Evolutionary conservation across 2,113 vertebrate genomes (phyloP), one percentile per base, ranked within the genome.

Genomic region (Sebastes fasciatus): DNA sequence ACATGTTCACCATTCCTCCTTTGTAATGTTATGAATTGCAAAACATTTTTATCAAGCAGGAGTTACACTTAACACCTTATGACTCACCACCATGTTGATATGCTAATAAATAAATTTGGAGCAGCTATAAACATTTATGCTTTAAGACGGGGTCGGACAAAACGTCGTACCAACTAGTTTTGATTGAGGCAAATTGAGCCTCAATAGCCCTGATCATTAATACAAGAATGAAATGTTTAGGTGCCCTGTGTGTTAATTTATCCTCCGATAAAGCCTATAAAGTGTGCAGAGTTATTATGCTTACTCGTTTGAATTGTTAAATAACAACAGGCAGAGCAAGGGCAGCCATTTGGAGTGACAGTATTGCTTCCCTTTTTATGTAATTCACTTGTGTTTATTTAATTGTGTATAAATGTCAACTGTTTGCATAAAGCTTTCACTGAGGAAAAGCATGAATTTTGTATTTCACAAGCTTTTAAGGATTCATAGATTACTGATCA

Each of bases 291-390:
- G 55, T 51, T 21, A 34, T 70, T 60, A 46, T 2, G 10, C 17
- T 60, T 52, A 26, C 26, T 63, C 26, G 57, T 71, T 76, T 71
- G 5, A 61, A 74, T 57, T 57, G 23, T 74, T 57, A 83, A 77
- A 83, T 65, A 57, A 63, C 0, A 1, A 55, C 52, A 67, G 23
- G 14, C 66, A 17, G 52, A 52, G 26, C 19, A 11, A 17, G 5
- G 58, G 10, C 55, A 52, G 40, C 14, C 45, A 3, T 16, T 45
- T 9, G 45, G 42, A 48, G 62, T 46, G 19, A 75, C 16, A 9
- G 5, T 2, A 66, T 13, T 10, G 6, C 13, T 66, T 70, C 11
- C 0, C 19, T 58, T 19, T 17, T 65, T 13, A 19, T 19, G 3
- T 17, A 46, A 55, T n/a, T 55, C 19, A 9, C 19, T 57, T 19